Evolutionary conservation across 2,797 vertebrate species (phyloP), one percentile per base, ranked within the genome.

Genomic region (Luscinia luscinia): DNA sequence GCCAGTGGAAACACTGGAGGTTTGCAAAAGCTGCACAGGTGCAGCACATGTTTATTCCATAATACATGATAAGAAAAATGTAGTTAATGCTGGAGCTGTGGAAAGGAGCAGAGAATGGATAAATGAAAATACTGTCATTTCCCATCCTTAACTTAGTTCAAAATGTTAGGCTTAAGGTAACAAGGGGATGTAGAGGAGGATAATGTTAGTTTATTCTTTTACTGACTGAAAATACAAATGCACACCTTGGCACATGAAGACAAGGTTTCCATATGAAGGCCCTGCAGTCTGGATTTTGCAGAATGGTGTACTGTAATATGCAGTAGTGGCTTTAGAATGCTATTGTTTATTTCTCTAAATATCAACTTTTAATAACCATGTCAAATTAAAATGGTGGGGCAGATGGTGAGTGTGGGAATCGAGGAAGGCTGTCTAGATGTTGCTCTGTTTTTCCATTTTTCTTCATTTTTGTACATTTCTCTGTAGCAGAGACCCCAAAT

Each of bases 401-500:
- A 86, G 70, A 48, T 48, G 52, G 14, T 15, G 32, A 67, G 12
- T 59, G 12, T 67, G 40, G 83, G 34, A 84, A 86, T 30, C 17
- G 49, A 63, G 30, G 26, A 89, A 84, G 48, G 72, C 45, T 85
- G 14, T 73, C 51, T 92, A 79, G 63, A 57, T 64, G 12, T 80
- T 91, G 45, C 69, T 84, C 30, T 79, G 1, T 51, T 94, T 95
- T 84, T 76, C 43, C 28, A 22, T 84, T 94, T 91, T 88, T 84
- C 36, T 81, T 51, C 11, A 46, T 72, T 94, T 95, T 91, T 36
- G 4, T 83, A 30, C 26, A 30, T 90, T 92, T 52, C 63, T 51
- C 66, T 78, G 2, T 64, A 83, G 63, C 67, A 86, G 70, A 86
- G 61, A 68, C 59, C 90, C 48, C 49, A 32, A 87, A 94, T 79